Base-by-base conservation (phyloP, 2,888 invertebrate genomes). In the Dicycla oo region DNA sequence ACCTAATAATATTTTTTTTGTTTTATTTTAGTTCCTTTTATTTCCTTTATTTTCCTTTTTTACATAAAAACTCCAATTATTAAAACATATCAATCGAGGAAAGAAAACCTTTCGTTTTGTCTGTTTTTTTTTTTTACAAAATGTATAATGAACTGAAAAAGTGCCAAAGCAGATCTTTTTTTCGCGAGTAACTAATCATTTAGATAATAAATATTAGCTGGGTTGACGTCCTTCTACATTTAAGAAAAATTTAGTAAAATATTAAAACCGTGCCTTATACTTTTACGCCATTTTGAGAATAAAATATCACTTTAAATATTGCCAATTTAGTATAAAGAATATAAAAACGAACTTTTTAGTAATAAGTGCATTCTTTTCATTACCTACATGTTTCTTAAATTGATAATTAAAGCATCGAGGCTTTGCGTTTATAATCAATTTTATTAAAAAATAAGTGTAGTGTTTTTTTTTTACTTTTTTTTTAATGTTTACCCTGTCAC, bases 241-340 rank as follows among this genome's bases (percentile, higher is more conserved):
- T 88, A 91, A 91, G 89, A 92, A 93, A n/a, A 91, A 87, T 91
- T 92, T 92, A 94, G 93, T 91, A 86, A 92, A 91, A 91, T 92
- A 93, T 93, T 92, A 91, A 92, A 94, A 94, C 91, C 90, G 95
- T 96, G 95, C 95, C 95, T 96, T 96, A 96, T 94, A 95, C 92
- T 93, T 94, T 94, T 94, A 95, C 86, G 95, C 95, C 95, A 94
- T 95, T 95, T 94, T 93, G 92, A 93, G 90, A 91, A 88, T 93
- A 93, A 93, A 93, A 93, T 95, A 95, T 94, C 93, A 94, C 90
- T 90, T 92, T 92, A 91, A 91, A 88, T 92, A 92, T 92, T 93
- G 94, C 94, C 93, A 94, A 92, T 90, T 86, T 90, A 91, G 91
- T 83, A 84, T 82, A 88, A 89, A 88, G 73, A 75, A 75, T 85